Evolutionary conservation across 2,113 vertebrate genomes (phyloP).

Genomic region (Menidia beryllina): DNA sequence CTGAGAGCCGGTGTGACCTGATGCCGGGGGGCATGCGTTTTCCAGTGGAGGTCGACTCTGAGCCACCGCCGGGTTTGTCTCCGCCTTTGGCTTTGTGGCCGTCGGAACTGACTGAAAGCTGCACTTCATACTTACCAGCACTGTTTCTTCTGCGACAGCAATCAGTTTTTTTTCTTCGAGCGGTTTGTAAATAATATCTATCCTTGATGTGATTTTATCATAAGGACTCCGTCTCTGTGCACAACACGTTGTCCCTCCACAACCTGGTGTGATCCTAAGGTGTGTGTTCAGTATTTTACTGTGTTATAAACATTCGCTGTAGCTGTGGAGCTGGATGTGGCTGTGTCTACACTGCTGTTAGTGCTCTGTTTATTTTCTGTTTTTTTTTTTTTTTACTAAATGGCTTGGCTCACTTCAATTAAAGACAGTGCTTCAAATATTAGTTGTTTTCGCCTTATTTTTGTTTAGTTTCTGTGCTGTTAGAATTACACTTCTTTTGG

Average conservation of each 20-base stretch:
- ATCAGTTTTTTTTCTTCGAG: background rate
- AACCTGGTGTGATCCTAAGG: slow-evolving; percentile 2
- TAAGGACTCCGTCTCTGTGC: slow-evolving; percentile 6
- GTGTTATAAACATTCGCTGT: slow-evolving; percentile 13
- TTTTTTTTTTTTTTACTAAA: slow-evolving; percentile 1
- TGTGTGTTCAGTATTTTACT: slow-evolving; percentile 25
- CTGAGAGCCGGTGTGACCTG: background rate
- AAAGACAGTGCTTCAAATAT: slow-evolving; percentile 15
- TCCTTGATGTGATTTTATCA: background rate
- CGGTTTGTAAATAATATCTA: background rate
- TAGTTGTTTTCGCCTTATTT: background rate
- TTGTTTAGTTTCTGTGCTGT: no score
- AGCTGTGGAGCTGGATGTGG: slow-evolving; percentile 33
- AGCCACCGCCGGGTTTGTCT: slow-evolving; percentile 18
- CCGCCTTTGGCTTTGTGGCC: slow-evolving; percentile 30
- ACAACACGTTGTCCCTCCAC: slow-evolving; percentile 1
- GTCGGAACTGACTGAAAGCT: slow-evolving; percentile 11
- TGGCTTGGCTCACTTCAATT: slow-evolving; percentile 33
- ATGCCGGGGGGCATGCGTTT: no score
- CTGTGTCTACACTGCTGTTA: slow-evolving; percentile 4
- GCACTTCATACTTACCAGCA: slow-evolving; percentile 37
- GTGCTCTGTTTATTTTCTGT: slow-evolving; percentile 14
- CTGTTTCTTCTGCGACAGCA: slow-evolving; percentile 9
- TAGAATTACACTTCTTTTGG: no score
- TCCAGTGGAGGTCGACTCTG: background rate